Percentiles rank a stretch among this genome's conserved stretches.
phyloP scores from a whole-genome alignment of 2,888 invertebrate genomes.

The Caenorhabditis afra region DNA sequence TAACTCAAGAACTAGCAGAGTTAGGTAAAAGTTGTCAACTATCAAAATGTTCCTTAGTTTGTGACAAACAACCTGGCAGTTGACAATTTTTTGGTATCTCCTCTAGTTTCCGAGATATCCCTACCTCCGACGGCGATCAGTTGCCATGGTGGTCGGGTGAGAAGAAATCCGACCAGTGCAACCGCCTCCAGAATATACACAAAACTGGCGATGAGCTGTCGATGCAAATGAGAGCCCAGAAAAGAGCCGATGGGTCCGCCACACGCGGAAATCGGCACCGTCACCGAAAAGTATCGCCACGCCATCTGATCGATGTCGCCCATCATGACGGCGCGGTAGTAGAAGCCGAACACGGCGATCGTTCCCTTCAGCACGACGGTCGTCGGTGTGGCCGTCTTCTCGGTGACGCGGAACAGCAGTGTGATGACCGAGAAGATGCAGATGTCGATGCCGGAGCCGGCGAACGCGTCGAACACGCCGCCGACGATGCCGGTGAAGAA shows the following conservation, averaged over 20 bases:
- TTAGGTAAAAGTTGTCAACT: no score
- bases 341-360: conserved; percentile 72
- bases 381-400: conserved; percentile 80
- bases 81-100: no score
- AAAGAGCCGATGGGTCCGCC: conserved; percentile 74
- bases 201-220: conserved; percentile 72
- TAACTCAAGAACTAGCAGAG: no score
- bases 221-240: conserved; percentile 74
- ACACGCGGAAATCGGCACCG: conserved; percentile 64
- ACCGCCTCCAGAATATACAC: conserved; percentile 70
- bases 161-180: conserved; percentile 70
- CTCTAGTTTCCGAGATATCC: no score
- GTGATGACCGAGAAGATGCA: conserved; percentile 77
- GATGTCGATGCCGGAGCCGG: conserved; percentile 80
- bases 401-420: conserved; percentile 73
- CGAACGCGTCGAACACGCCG: conserved; percentile 78
- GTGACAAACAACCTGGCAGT: no score
- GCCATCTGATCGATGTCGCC: conserved; percentile 65
- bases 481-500: conserved; percentile 78
- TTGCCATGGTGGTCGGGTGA: conserved; percentile 41
- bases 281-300: conserved; percentile 61
- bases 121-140: conserved; percentile 1
- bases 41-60: no score
- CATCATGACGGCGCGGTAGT: conserved; percentile 75
- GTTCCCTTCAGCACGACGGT: conserved; percentile 78